These are phyloP conservation scores for Stenopsyche tienmushanensis DNA, from an alignment of 1,140 invertebrate species.

Conservation along the genomic window DNA sequence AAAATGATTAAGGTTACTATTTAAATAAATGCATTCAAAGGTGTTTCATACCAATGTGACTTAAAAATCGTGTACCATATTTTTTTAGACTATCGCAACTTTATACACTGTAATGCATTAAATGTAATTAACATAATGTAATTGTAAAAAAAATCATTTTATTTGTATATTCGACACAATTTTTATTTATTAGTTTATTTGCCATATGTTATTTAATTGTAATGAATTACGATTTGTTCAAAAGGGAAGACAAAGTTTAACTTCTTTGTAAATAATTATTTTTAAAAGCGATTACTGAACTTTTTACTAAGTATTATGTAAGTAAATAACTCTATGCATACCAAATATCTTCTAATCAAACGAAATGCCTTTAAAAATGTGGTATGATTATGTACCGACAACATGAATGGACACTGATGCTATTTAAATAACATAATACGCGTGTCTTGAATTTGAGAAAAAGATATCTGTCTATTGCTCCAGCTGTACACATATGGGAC, in stretches of 20 bases:
- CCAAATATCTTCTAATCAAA: slow-evolving; percentile 41
- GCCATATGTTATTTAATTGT: slow-evolving; percentile 18
- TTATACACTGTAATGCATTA: background rate
- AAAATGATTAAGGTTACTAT: too few relatives aligned
- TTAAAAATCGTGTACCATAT: slow-evolving; percentile 5
- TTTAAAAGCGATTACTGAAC: background rate
- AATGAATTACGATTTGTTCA: background rate
- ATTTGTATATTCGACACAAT: background rate
- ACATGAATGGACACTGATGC: slow-evolving; percentile 25
- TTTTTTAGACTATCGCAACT: background rate
- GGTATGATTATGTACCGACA: slow-evolving; percentile 26
- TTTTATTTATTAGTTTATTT: slow-evolving; percentile 6
- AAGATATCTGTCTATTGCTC: too few relatives aligned
- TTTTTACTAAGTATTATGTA: background rate
- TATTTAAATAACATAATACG: slow-evolving; percentile 22
- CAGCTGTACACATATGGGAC: too few relatives aligned
- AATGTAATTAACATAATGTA: background rate
- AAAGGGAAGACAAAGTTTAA: slow-evolving; percentile 2
- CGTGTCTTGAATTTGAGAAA: slow-evolving; percentile 33
- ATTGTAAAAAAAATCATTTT: background rate
- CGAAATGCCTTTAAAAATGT: slow-evolving; percentile 38
- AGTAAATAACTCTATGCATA: too few relatives aligned
- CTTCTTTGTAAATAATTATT: slow-evolving; percentile 21
- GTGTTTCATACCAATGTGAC: slow-evolving; percentile 9
- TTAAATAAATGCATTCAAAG: background rate